These are phyloP conservation scores for Xylota sylvarum DNA, from an alignment of 2,888 invertebrate genomes.

Conservation along the genomic window DNA sequence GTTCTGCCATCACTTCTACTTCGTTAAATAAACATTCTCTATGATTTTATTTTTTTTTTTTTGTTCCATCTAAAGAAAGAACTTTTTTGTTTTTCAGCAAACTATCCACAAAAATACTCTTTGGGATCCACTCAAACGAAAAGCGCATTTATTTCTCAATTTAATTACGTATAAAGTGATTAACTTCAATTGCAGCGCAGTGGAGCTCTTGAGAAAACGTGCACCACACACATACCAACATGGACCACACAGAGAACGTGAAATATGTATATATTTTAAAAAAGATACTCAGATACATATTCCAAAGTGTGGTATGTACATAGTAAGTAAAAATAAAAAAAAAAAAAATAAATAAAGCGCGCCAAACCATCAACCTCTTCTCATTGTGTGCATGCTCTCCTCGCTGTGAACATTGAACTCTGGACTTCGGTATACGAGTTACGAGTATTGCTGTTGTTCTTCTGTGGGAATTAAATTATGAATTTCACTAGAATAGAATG, in stretches of 20 bases:
- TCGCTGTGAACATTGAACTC: slow-evolving; percentile 71
- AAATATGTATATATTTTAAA: slow-evolving; percentile 49
- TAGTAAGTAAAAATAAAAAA: slow-evolving; percentile 56
- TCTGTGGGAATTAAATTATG: slow-evolving; percentile 76
- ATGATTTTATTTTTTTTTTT: slow-evolving; percentile 9
- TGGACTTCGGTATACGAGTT: slow-evolving; percentile 22
- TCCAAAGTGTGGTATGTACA: slow-evolving; percentile 14
- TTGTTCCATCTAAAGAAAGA: slow-evolving; percentile 11
- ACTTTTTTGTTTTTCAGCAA: slow-evolving; percentile 5
- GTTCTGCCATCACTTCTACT: slow-evolving; percentile 45
- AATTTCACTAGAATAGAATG: slow-evolving; percentile 74
- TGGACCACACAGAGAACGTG: slow-evolving; percentile 26
- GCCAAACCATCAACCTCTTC: slow-evolving; percentile 62
- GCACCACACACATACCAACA: neutral
- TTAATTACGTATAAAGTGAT: slow-evolving; percentile 75
- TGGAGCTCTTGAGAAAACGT: slow-evolving; percentile 55
- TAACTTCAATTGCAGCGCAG: slow-evolving; percentile 70
- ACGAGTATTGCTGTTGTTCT: slow-evolving; percentile 45
- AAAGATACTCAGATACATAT: slow-evolving; percentile 70
- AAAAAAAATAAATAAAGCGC: slow-evolving; percentile 67
- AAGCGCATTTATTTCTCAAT: slow-evolving; percentile 74
- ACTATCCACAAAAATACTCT: slow-evolving; percentile 50
- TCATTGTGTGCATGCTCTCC: slow-evolving; percentile 12
- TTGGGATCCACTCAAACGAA: slow-evolving; percentile 47
- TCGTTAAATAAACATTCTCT: slow-evolving; percentile 37